Percentiles rank a stretch among this genome's conserved stretches.
These are phyloP conservation scores for Lapara coniferarum DNA, from an alignment of 2,888 invertebrate species.

Conservation along the genomic window DNA sequence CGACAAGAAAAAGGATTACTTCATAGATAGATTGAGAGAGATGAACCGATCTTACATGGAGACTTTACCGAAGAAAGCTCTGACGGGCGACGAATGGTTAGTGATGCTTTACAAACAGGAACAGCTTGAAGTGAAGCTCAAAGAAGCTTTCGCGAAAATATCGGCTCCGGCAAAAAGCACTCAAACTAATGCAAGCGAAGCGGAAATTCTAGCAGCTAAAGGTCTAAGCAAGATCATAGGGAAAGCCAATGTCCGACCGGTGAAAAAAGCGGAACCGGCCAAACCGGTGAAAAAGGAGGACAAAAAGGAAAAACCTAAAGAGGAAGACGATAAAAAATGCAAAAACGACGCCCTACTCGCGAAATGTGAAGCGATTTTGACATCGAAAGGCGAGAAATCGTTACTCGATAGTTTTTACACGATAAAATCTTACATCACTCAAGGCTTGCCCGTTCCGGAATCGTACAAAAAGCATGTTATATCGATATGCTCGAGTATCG, in stretches of 20 bases:
- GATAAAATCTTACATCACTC: constrained; percentile 71
- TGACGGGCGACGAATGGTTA: constrained; percentile 74
- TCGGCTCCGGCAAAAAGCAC: constrained; percentile 47
- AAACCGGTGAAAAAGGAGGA: constrained; percentile 47
- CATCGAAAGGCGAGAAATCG: constrained; percentile 68
- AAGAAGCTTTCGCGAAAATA: constrained; percentile 60
- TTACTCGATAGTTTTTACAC: constrained; percentile 72
- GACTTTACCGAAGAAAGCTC: constrained; percentile 63
- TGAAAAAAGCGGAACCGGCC: constrained; percentile 52
- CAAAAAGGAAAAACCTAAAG: constrained; percentile 22
- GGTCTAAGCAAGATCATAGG: constrained; percentile 76
- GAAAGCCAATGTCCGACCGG: constrained; percentile 55
- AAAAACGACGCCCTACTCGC: constrained; percentile 66
- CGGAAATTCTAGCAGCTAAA: constrained; percentile 74
- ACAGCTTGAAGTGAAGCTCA: constrained; percentile 63
- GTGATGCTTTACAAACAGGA: constrained; percentile 70
- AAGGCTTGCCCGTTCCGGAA: constrained; percentile 71
- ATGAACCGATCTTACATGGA: constrained; percentile 70
- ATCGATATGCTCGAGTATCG: constrained; percentile 71
- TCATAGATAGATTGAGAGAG: constrained; percentile 60
- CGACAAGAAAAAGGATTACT: constrained; percentile 66
- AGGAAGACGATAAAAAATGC: constrained; percentile 46
- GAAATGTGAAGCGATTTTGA: constrained; percentile 71
- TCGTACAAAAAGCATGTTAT: constrained; percentile 72
- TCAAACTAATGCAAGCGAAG: constrained; percentile 63